Base-by-base conservation (phyloP, 2,113 vertebrate species). In the Thamnophis sirtalis region DNA sequence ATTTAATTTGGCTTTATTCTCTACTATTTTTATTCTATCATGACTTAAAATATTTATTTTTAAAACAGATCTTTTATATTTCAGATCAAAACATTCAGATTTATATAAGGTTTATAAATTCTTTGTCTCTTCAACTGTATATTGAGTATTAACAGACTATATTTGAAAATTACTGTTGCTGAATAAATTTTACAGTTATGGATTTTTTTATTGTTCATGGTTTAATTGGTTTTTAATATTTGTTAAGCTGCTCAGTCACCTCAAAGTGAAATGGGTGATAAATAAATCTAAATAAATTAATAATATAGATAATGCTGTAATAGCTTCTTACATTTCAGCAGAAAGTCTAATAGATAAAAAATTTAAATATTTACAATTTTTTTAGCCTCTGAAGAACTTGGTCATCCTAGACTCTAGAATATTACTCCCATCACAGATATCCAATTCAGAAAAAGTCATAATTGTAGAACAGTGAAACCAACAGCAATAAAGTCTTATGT, bases 401-500 rank as follows among this genome's bases (percentile, higher is more conserved):
- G 86, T 38, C 63, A 89, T 4, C 11, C 19, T 55, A 38, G 19
- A 84, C 4, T 86, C 5, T n/a, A 84, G 33, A 49, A 84, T 73
- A 56, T 87, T 54, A 87, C 24, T 53, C 54, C 68, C 54, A 28
- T 33, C 22, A 85, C 13, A 6, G 21, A n/a, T 60, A 90, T 88
- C 33, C 84, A 26, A 58, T 43, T 51, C 28, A 22, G 19, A n/a
- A 90, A 24, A 90, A 21, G 21, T 90, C 19, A 33, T 49, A 54
- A 5, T 85, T 87, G n/a, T 5, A 89, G 24, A 28, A 26, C 51
- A 15, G 10, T 48, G 24, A 89, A 53, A 68, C 91, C 38, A 94
- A 15, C 87, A 17, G 56, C 88, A 95, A 95, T 95, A 96, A 96
- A 87, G 84, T 92, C 87, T 91, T 55, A 55, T n/a, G 80, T 93